These are phyloP conservation scores for Thera obeliscata DNA, from an alignment of 2,888 invertebrate species.

Conservation along the genomic window DNA sequence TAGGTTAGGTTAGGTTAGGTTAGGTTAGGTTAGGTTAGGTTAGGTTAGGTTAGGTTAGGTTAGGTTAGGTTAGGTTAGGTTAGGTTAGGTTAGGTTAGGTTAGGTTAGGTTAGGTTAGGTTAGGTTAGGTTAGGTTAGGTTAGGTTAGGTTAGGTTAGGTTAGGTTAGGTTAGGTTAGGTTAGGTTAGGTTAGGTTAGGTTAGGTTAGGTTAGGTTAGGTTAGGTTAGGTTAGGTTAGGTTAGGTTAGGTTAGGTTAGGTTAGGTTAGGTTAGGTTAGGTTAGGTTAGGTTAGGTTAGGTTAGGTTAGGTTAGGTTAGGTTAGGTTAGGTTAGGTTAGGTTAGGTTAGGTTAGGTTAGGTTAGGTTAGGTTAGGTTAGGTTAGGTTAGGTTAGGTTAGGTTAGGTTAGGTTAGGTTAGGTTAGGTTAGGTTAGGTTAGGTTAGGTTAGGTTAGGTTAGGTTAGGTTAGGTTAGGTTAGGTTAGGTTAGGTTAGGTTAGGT, in stretches of 20 bases:
- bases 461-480: conserved; percentile 25
- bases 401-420: conserved; percentile 39
- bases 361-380: conserved; percentile 14
- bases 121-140: no score
- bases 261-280: no score
- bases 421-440: conserved; percentile 33
- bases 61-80: no score
- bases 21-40: no score
- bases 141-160: conserved; percentile 29
- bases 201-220: conserved; percentile 31
- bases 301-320: no score
- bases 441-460: conserved; percentile 23
- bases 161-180: conserved; percentile 26
- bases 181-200: conserved; percentile 29
- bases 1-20: no score
- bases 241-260: conserved; percentile 33
- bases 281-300: no score
- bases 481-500: conserved; percentile 25
- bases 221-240: conserved; percentile 31
- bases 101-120: no score
- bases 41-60: no score
- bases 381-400: conserved; percentile 35
- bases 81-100: no score
- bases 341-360: no score
- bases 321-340: no score